Evolutionary conservation across 2,797 vertebrate species (phyloP).

Genomic region (Leontopithecus rosalia): DNA sequence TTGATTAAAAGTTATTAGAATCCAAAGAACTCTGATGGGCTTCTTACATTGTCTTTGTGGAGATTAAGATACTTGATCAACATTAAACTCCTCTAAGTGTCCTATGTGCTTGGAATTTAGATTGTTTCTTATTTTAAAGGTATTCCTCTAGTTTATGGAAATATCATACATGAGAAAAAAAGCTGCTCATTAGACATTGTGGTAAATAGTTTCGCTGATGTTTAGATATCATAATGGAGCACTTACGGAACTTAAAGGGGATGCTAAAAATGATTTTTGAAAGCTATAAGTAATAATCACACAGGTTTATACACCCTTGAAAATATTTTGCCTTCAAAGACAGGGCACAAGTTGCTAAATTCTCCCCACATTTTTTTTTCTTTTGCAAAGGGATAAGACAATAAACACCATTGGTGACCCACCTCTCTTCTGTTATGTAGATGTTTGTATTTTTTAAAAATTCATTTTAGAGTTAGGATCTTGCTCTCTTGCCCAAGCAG

Average conservation of each 20-base stretch:
- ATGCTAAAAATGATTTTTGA: constrained; percentile 46
- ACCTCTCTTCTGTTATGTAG: not conserved
- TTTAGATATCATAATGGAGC: not conserved
- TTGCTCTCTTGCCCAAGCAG: not conserved
- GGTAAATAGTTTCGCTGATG: constrained; percentile 6
- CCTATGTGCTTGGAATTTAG: not conserved
- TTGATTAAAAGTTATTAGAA: not conserved
- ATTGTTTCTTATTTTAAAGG: not conserved
- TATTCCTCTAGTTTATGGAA: not conserved
- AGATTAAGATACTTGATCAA: not conserved
- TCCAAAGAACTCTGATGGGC: not conserved
- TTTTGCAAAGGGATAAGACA: not conserved
- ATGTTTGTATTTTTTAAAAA: not conserved
- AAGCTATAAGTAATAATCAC: not conserved
- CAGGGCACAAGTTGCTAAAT: not conserved
- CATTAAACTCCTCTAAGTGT: not conserved
- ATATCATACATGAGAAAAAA: not conserved
- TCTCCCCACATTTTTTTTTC: not conserved
- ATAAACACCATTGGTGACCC: not conserved
- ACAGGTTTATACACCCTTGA: not conserved
- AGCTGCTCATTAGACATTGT: not conserved
- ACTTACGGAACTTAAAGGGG: constrained; percentile 34
- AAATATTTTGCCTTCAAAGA: constrained; percentile 24
- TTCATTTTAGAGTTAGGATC: not conserved
- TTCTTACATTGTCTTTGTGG: not conserved